A percentile compares a stretch with the other conserved stretches of the same genome.
phyloP scores from a whole-genome alignment of 2,888 invertebrate species.

The Tipula unca region DNA sequence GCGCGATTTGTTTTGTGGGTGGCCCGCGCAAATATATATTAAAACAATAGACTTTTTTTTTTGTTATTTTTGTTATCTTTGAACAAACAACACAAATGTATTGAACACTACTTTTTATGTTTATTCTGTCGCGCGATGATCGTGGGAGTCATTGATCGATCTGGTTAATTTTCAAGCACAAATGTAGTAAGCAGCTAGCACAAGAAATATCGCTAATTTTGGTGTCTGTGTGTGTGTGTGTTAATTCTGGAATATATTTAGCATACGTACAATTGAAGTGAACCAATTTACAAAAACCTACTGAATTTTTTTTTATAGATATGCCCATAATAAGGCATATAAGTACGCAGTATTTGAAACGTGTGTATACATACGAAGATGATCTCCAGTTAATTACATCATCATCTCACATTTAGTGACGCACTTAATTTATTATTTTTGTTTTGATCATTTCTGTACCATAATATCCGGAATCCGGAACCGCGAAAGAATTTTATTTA shows the following conservation, averaged over 20 bases:
- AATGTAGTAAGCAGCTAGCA: background rate
- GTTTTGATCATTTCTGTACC: background rate
- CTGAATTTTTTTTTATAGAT: background rate
- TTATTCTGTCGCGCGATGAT: background rate
- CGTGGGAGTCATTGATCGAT: conserved; percentile 8
- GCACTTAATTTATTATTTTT: background rate
- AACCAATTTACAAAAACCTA: background rate
- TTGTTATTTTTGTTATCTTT: background rate
- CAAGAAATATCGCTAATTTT: background rate
- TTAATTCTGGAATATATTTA: background rate
- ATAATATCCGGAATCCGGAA: background rate
- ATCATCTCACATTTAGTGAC: background rate
- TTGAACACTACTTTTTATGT: background rate
- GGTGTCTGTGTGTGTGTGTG: background rate
- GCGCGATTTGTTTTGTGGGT: background rate
- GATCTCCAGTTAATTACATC: background rate
- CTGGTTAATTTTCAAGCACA: background rate
- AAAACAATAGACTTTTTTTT: background rate
- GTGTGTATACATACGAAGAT: background rate
- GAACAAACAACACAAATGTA: background rate
- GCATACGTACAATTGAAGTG: background rate
- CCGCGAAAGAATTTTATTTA: background rate
- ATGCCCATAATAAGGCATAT: background rate
- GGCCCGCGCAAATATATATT: background rate
- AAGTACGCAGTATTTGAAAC: background rate